phyloP scores from a whole-genome alignment of 2,113 vertebrate genomes.

The Pao palembangensis region DNA sequence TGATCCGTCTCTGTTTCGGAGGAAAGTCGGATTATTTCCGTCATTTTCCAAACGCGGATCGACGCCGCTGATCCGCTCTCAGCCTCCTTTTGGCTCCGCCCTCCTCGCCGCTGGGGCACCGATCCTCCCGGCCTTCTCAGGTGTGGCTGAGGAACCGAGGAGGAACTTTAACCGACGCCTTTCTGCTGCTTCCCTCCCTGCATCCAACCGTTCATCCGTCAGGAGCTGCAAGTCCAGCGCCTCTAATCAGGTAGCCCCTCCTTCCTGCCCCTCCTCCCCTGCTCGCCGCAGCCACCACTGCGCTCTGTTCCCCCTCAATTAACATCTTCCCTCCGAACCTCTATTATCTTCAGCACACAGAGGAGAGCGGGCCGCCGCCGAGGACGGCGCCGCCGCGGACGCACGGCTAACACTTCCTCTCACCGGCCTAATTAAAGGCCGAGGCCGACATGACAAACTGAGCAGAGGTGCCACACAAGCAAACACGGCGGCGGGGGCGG shows the following conservation, averaged over 20 bases:
- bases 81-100: background rate
- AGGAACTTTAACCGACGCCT: too few species aligned
- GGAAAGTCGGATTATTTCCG: too few species aligned
- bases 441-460: constrained; percentile 62
- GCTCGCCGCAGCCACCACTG: constrained; percentile 51
- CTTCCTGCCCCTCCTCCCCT: constrained; percentile 37
- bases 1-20: too few species aligned
- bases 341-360: constrained; percentile 68
- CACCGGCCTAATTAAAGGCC: constrained; percentile 63
- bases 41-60: too few species aligned
- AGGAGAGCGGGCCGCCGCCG: constrained; percentile 60
- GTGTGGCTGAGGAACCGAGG: background rate
- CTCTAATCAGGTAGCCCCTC: constrained; percentile 64
- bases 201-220: too few species aligned
- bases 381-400: constrained; percentile 45
- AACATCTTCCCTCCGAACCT: constrained; percentile 62
- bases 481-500: constrained; percentile 35
- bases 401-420: constrained; percentile 37
- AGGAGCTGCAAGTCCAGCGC: constrained; percentile 48
- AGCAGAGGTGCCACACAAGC: constrained; percentile 42
- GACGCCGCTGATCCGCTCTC: too few species aligned
- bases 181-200: too few species aligned
- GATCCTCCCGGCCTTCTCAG: constrained; percentile 22
- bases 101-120: too few species aligned
- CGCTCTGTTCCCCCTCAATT: constrained; percentile 73